Conservation (phyloP, 2,113 vertebrate genomes). For the Herpetotheres cachinnans region DNA sequence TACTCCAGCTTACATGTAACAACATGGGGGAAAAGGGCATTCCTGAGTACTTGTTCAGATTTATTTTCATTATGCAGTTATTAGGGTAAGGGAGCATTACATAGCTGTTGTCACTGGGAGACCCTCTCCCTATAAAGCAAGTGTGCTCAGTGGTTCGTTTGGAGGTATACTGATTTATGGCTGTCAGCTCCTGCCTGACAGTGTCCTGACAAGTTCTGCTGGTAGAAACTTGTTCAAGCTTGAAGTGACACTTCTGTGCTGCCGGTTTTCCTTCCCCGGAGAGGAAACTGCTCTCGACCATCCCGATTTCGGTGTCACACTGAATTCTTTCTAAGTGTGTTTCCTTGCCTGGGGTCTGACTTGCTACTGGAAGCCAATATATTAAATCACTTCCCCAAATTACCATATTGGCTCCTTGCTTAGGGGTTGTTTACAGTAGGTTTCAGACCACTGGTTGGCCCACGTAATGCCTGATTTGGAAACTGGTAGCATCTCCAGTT, state of each 20-base stretch:
- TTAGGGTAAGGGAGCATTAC: constrained; percentile 18
- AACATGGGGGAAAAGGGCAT: background rate
- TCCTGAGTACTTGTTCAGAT: constrained; percentile 14
- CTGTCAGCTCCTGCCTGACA: constrained; percentile 52
- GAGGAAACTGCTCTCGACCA: constrained; percentile 18
- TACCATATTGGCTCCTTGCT: background rate
- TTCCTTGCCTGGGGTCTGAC: constrained; percentile 31
- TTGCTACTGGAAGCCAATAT: constrained; percentile 4
- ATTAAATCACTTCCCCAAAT: constrained; percentile 43
- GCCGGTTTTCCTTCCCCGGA: constrained; percentile 35
- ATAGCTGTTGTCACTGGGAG: constrained; percentile 3
- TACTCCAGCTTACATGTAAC: constrained; percentile 31
- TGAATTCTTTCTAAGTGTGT: constrained; percentile 14
- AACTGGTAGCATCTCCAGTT: constrained; percentile 51
- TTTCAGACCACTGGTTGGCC: constrained; percentile 46
- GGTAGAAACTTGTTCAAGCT: constrained; percentile 64
- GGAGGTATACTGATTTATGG: constrained; percentile 49
- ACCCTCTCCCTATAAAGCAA: background rate
- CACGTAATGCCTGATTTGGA: constrained; percentile 53
- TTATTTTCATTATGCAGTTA: constrained; percentile 12
- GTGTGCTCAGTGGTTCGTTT: background rate
- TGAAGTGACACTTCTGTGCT: constrained; percentile 55
- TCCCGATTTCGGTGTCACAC: background rate
- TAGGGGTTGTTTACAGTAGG: background rate
- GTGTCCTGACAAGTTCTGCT: constrained; percentile 64